These are phyloP conservation scores for Acleris laterana DNA, from an alignment of 2,888 invertebrate genomes.

Conservation along the genomic window DNA sequence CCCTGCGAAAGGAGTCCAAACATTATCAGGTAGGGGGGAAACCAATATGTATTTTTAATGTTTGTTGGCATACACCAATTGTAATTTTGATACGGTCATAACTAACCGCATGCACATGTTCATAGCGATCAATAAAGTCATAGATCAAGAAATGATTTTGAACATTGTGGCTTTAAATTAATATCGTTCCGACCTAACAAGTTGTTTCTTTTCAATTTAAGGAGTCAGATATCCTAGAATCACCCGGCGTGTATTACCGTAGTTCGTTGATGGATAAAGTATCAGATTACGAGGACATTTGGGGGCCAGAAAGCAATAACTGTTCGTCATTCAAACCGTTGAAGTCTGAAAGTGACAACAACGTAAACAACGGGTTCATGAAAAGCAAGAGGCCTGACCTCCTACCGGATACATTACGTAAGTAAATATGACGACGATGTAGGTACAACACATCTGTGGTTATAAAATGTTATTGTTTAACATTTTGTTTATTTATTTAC, in stretches of 20 bases:
- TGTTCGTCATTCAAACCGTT: slow-evolving; percentile 79
- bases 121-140: slow-evolving; percentile 29
- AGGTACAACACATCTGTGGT: neutral
- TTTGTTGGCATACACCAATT: slow-evolving; percentile 42
- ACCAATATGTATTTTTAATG: slow-evolving; percentile 39
- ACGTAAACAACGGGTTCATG: slow-evolving; percentile 77
- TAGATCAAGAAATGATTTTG: too few species aligned
- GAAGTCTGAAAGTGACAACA: slow-evolving; percentile 69
- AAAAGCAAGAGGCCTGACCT: slow-evolving; percentile 85
- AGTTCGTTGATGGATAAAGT: slow-evolving; percentile 96
- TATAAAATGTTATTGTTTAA: neutral
- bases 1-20: slow-evolving; percentile 87
- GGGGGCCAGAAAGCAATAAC: slow-evolving; percentile 88
- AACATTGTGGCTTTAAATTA: neutral
- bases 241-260: slow-evolving; percentile 91
- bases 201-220: slow-evolving; percentile 55
- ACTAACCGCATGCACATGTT: slow-evolving; percentile 64
- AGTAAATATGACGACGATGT: slow-evolving; percentile 49
- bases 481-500: slow-evolving; percentile 44
- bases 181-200: slow-evolving; percentile 3
- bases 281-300: slow-evolving; percentile 97
- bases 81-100: slow-evolving; percentile 45
- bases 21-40: slow-evolving; percentile 86
- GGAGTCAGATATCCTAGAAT: slow-evolving; percentile 93
- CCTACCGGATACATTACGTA: slow-evolving; percentile 84